Conservation (phyloP, 1,140 invertebrate genomes). For the Drosophila suzukii region DNA sequence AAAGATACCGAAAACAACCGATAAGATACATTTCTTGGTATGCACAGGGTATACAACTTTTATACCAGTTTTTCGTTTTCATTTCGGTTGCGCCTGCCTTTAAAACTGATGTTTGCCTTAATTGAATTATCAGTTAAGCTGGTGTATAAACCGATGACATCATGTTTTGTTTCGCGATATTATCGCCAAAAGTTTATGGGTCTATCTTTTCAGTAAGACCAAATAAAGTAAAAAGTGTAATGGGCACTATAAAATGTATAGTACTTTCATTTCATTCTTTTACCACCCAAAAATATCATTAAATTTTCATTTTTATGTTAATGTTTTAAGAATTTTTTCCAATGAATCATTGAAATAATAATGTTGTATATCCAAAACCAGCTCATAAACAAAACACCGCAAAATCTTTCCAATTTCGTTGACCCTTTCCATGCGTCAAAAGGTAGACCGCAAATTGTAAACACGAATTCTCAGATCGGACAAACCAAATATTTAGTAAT, state of each 20-base stretch:
- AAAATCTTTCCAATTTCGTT: conserved; percentile 25
- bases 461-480: conserved; percentile 17
- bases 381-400: not conserved
- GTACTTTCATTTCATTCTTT: not conserved
- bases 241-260: not conserved
- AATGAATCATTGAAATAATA: not conserved
- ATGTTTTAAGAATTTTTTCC: not conserved
- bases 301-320: not conserved
- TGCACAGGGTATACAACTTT: not conserved
- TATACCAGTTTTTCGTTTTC: conserved; percentile 26
- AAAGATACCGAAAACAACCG: conserved; percentile 70
- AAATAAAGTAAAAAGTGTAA: not conserved
- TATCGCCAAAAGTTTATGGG: conserved; percentile 26
- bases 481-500: conserved; percentile 61
- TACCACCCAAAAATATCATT: not conserved
- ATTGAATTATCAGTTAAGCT: conserved; percentile 74
- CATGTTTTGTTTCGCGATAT: conserved; percentile 42
- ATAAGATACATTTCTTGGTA: conserved; percentile 66
- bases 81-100: conserved; percentile 16
- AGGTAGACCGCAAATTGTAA: conserved; percentile 17
- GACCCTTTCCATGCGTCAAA: conserved; percentile 55
- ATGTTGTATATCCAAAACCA: not conserved
- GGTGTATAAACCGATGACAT: conserved; percentile 56
- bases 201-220: not conserved
- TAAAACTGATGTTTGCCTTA: conserved; percentile 64